Evolutionary conservation across 2,113 vertebrate genomes (phyloP).

Genomic region (Oreamnos americanus): DNA sequence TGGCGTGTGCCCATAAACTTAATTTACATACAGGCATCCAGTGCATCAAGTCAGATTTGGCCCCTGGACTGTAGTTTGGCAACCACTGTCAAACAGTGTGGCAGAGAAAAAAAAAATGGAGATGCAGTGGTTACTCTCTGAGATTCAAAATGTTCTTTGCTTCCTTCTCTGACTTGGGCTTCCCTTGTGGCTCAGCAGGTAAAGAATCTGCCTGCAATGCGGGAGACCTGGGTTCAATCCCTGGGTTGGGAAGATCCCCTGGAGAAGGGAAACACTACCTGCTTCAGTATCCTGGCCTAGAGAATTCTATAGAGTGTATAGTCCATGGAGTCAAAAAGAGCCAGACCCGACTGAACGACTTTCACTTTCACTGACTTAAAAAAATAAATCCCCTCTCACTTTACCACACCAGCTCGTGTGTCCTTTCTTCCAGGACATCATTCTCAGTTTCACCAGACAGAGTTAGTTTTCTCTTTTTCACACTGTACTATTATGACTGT

Average conservation of each 20-base stretch:
- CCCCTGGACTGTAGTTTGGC: background rate
- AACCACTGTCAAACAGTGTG: no score
- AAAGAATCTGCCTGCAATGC: background rate
- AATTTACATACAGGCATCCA: no score
- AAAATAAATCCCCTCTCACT: background rate
- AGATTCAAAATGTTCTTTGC: background rate
- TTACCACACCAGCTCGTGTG: background rate
- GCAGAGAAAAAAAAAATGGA: background rate
- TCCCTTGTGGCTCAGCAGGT: background rate
- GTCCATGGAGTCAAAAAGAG: background rate
- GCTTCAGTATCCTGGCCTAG: background rate
- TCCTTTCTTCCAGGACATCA: background rate
- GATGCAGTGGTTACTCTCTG: background rate
- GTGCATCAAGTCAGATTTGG: background rate
- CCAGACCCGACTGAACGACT: accelerated
- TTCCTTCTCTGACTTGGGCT: background rate
- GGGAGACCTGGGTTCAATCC: background rate
- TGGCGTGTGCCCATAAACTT: background rate
- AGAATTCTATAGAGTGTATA: background rate
- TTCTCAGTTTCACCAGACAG: background rate
- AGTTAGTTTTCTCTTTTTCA: background rate
- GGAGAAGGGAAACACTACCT: background rate
- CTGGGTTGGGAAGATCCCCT: background rate
- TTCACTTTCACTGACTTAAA: background rate
- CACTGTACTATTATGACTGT: background rate